Evolutionary conservation across 2,888 invertebrate genomes (phyloP).

Genomic region (Rhagium mordax): DNA sequence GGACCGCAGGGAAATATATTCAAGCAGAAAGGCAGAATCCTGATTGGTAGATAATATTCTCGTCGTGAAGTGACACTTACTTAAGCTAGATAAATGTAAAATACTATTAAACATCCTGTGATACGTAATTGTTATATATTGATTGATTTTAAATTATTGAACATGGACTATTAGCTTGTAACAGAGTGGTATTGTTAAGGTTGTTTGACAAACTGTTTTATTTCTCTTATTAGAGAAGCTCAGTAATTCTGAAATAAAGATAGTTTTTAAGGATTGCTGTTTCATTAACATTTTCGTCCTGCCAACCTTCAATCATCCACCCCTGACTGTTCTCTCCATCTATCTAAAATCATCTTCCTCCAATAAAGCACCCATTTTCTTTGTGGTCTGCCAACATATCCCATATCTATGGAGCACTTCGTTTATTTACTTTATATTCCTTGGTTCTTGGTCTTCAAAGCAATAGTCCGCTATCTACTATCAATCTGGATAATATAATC

Average conservation of each 20-base stretch:
- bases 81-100: slow-evolving; percentile 4
- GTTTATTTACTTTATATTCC: too few relatives aligned
- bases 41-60: slow-evolving; percentile 8
- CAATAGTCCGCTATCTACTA: too few relatives aligned
- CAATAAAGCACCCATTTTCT: too few relatives aligned
- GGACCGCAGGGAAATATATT: slow-evolving; percentile 75
- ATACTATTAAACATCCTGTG: slow-evolving; percentile 21
- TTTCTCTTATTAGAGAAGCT: slow-evolving; percentile 32
- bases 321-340: too few relatives aligned
- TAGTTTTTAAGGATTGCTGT: not conserved
- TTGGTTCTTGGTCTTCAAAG: too few relatives aligned
- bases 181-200: slow-evolving; percentile 13
- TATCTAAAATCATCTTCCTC: too few relatives aligned
- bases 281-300: too few relatives aligned
- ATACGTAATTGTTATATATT: slow-evolving; percentile 19
- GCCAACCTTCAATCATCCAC: too few relatives aligned
- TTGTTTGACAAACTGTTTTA: slow-evolving; percentile 21
- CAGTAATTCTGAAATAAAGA: slow-evolving; percentile 12
- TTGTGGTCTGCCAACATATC: too few relatives aligned
- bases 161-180: slow-evolving; percentile 3
- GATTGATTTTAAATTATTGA: slow-evolving; percentile 27
- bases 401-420: too few relatives aligned
- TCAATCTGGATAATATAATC: too few relatives aligned
- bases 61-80: not conserved
- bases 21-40: slow-evolving; percentile 1